Base-by-base conservation (phyloP, 2,888 invertebrate genomes). In the Strigamia maritima region DNA sequence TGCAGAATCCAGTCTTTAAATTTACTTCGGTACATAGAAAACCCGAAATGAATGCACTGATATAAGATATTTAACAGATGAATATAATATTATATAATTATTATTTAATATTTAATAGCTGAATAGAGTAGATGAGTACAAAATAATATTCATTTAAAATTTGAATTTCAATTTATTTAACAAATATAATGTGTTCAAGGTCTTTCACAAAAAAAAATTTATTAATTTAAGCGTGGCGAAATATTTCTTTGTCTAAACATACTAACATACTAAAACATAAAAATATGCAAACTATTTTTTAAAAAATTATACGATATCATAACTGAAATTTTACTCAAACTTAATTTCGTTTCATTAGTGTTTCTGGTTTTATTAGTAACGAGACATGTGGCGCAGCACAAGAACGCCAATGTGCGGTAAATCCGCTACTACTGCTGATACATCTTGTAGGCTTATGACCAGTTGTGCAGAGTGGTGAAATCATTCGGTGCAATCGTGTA, bases 311-410 rank as follows among this genome's bases (percentile, higher is more conserved):
- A 35, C 6, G 35, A 10, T 35, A 35, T 8, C 35, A 8, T 35
- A n/a, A n/a, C n/a, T 35, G 3, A n/a, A 3, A 70, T 4, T 26
- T 70, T 0, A 26, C 12, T 10, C 70, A 22, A 19, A 19, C 70
- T 70, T 28, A 12, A 1, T 12, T 70, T 26, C 26, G 26, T 70
- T 70, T 28, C 12, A 12, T 19, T 12, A 26, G 10, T 12, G 28
- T 28, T 0, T 70, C 28, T 10, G 26, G 14, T 70, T 70, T 70
- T 70, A 14, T 28, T 70, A 26, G n/a, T 70, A 28, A 14, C 70
- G 26, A 28, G 26, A 70, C 70, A 70, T 70, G 70, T 70, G 70
- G 70, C 28, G 70, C 70, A 70, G 70, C 70, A 70, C 70, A 26
- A 1, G 24, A 26, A 70, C 70, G 54, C 54, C 54, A 54, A 54